Conservation (phyloP, 2,113 vertebrate genomes). For the Pampusana beccarii region DNA sequence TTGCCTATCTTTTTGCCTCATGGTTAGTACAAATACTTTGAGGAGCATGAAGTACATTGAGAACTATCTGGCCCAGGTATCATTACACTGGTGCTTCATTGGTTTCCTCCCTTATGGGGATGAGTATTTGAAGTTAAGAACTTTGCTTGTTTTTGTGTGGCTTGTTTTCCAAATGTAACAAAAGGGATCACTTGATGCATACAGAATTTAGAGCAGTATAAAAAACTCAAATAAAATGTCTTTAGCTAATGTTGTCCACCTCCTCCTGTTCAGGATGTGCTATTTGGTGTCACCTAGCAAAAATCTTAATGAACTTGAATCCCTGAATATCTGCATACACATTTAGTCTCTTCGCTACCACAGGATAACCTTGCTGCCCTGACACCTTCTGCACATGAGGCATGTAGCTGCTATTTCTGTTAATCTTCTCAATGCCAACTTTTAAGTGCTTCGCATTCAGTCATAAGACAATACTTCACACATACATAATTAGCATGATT, state of each 20-base stretch:
- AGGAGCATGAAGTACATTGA: neutral
- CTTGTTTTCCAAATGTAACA: neutral
- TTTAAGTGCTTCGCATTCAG: neutral
- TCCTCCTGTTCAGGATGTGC: neutral
- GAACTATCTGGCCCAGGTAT: neutral
- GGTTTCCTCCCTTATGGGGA: fast-evolving
- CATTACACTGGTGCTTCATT: neutral
- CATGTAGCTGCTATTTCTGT: neutral
- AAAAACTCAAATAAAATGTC: neutral
- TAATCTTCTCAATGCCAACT: neutral
- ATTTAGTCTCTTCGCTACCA: neutral
- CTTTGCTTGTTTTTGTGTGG: fast-evolving
- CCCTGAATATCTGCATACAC: neutral
- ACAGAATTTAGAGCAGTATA: neutral
- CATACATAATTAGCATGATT: neutral
- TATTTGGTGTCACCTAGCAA: neutral
- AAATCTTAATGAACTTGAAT: neutral
- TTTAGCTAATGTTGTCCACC: neutral
- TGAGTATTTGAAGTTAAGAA: neutral
- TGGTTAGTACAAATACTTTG: neutral
- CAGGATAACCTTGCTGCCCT: neutral
- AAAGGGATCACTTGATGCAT: neutral
- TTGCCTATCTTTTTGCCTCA: neutral
- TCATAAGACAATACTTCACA: neutral
- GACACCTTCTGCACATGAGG: neutral